These are phyloP conservation scores for Sprattus sprattus DNA, from an alignment of 2,113 vertebrate genomes.

Conservation along the genomic window DNA sequence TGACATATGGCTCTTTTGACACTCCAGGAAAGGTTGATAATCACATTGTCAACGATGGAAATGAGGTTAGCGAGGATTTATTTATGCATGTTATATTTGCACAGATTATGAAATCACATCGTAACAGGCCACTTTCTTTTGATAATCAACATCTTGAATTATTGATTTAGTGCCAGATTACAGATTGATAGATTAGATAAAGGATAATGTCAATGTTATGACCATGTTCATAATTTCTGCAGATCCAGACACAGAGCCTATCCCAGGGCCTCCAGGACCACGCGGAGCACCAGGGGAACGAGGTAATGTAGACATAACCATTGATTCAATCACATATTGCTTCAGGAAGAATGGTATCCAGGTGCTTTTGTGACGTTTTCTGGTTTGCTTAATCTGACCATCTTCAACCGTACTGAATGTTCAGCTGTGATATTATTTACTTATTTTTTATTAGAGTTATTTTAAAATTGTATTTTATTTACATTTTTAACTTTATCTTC, in stretches of 20 bases:
- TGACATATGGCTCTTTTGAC: conserved; percentile 50
- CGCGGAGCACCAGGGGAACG: conserved; percentile 39
- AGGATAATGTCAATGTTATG: neutral
- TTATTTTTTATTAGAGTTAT: no score
- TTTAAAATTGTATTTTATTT: no score
- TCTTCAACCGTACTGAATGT: neutral
- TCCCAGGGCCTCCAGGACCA: neutral
- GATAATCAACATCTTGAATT: neutral
- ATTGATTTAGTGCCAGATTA: no score
- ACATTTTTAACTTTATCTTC: no score
- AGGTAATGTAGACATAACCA: conserved; percentile 48
- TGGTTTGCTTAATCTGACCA: neutral
- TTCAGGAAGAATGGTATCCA: neutral
- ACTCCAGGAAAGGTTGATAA: conserved; percentile 45
- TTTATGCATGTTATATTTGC: conserved; percentile 16
- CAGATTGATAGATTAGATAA: no score
- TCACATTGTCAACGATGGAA: conserved; percentile 15
- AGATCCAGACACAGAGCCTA: conserved; percentile 20
- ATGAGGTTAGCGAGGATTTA: conserved; percentile 49
- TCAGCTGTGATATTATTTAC: no score
- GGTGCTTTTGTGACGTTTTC: neutral
- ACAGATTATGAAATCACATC: neutral
- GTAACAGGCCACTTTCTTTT: neutral
- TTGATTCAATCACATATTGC: neutral
- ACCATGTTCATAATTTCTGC: neutral